Conservation (phyloP, 2,113 vertebrate species). For the Trichomycterus rosablanca region DNA sequence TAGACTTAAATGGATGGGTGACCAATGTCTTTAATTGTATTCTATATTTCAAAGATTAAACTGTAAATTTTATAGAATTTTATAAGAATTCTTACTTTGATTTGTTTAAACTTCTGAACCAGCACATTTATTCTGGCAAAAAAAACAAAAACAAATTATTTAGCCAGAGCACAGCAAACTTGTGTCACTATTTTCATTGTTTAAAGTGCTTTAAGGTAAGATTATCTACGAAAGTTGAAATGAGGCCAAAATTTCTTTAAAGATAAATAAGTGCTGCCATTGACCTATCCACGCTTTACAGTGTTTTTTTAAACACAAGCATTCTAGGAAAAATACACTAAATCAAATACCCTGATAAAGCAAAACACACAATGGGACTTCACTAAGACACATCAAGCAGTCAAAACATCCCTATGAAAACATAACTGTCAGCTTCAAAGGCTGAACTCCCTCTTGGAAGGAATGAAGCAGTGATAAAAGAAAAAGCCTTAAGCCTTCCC, state of each 20-base stretch:
- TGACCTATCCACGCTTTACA: slow-evolving; percentile 21
- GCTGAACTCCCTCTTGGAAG: slow-evolving; percentile 33
- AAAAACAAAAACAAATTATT: background rate
- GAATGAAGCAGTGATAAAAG: slow-evolving; percentile 33
- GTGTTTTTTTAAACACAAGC: slow-evolving; percentile 37
- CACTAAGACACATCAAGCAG: slow-evolving; percentile 25
- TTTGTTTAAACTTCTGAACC: slow-evolving; percentile 13
- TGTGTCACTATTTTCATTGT: slow-evolving; percentile 15
- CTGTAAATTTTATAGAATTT: too few relatives aligned
- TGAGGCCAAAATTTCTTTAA: slow-evolving; percentile 28
- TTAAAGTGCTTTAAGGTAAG: slow-evolving; percentile 13
- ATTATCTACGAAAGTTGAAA: slow-evolving; percentile 22
- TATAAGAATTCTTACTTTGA: too few relatives aligned
- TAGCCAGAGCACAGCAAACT: slow-evolving; percentile 13
- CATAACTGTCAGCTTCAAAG: slow-evolving; percentile 40
- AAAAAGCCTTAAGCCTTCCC: slow-evolving; percentile 40
- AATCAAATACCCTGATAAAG: slow-evolving; percentile 22
- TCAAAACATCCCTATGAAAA: slow-evolving; percentile 42
- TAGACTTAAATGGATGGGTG: too few relatives aligned
- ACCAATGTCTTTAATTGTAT: too few relatives aligned
- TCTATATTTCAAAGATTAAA: too few relatives aligned
- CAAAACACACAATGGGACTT: slow-evolving; percentile 2
- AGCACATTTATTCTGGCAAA: slow-evolving; percentile 23
- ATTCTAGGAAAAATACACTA: slow-evolving; percentile 29
- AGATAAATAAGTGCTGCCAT: slow-evolving; percentile 20